Evolutionary conservation across 2,113 vertebrate genomes (phyloP), one percentile per base, ranked within the genome.

Genomic region (human): DNA sequence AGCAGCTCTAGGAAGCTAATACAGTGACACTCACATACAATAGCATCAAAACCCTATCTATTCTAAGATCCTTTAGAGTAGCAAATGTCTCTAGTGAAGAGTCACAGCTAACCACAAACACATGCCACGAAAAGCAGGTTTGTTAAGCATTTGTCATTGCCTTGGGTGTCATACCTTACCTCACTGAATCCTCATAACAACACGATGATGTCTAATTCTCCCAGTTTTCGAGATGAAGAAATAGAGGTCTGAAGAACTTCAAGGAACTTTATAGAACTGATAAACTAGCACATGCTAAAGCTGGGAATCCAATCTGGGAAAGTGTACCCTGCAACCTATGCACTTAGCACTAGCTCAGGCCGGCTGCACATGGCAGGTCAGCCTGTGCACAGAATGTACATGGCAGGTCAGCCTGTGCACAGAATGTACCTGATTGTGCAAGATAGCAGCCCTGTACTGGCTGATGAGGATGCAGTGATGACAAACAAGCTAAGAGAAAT

Each of bases 351-450:
- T 1, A 6, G 20, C 55, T 79, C 1, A 2, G 32, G 45, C 27
- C 7, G 3, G 8, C 66, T 32, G 35, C n/a, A 2, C 0, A 1
- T 0, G 5, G 6, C 0, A 1, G 27, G 23, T 45, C 30, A 30
- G 40, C 22, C 52, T 22, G 20, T 4, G 23, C 57, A 5, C 32
- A 2, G 14, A 55, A 3, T 2, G 1, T 2, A 38, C 30, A 1
- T 0, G 5, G 6, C 0, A 1, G 27, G 23, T 45, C 30, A 30
- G 40, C 22, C 52, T 22, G 20, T 4, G 23, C 57, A 5, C 32
- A 2, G 14, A 55, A 3, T 2, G 1, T 2, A 38, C 30, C 27
- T 6, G 38, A 55, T 12, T 12, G 6, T 10, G 8, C 6, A 27
- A 23, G n/a, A 14, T 0, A 4, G 81, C 6, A 16, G 61, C 3